phyloP scores from a whole-genome alignment of 2,113 vertebrate species.

The Corydoras maculifer region DNA sequence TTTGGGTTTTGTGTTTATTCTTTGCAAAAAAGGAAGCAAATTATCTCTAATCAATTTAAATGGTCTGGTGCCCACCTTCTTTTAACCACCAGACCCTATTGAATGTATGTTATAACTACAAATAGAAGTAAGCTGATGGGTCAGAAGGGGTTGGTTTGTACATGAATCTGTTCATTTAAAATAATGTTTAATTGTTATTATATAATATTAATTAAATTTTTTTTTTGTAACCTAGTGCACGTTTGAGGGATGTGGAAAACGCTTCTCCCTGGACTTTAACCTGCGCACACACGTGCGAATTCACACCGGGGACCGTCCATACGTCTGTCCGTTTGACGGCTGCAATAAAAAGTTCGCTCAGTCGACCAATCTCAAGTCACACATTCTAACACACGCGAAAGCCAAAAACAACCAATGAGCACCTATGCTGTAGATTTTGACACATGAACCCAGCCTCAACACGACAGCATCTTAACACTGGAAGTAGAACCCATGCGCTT shows the following conservation, averaged over 20 bases:
- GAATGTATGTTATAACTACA: no score
- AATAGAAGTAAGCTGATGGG: no score
- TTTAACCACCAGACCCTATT: no score
- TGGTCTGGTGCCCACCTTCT: no score
- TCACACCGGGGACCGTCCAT: conserved; percentile 97
- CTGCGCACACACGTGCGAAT: conserved; percentile 97
- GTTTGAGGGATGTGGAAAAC: conserved; percentile 96
- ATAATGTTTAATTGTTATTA: no score
- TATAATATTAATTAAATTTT: background rate
- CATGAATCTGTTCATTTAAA: background rate
- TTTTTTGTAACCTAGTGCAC: conserved; percentile 73
- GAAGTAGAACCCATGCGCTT: conserved; percentile 27
- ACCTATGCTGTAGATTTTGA: background rate
- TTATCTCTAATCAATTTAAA: no score
- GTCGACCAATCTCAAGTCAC: conserved; percentile 98
- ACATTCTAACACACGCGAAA: conserved; percentile 99
- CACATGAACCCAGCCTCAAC: conserved; percentile 50
- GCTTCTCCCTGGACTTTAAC: conserved; percentile 99
- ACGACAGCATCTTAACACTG: conserved; percentile 67
- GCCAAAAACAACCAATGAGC: conserved; percentile 99
- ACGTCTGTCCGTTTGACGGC: conserved; percentile 96
- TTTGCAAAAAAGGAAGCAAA: no score
- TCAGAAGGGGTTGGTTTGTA: no score
- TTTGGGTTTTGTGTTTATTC: no score
- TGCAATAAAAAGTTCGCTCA: conserved; percentile 99